phyloP scores from a whole-genome alignment of 2,113 vertebrate genomes.

The Zapus hudsonius region DNA sequence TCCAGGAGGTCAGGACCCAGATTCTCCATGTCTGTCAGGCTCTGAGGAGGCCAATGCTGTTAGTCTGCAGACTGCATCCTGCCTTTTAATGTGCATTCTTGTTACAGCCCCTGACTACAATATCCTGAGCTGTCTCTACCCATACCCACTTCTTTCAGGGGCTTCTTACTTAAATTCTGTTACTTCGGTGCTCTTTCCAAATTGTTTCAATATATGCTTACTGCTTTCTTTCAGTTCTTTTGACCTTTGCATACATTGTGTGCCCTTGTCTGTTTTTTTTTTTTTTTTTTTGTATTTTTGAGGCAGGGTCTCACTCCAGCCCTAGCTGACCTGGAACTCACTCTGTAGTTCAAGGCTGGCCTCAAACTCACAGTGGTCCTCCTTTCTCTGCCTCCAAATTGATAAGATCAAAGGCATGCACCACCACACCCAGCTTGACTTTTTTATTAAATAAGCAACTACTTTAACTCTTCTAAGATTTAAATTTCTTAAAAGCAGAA shows the following conservation, averaged over 20 bases:
- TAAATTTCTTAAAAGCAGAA: neutral
- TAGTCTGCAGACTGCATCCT: neutral
- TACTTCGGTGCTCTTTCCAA: neutral
- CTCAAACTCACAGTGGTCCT: too few relatives aligned
- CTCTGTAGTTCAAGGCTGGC: too few relatives aligned
- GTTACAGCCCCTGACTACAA: neutral
- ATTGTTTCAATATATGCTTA: neutral
- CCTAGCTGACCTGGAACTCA: too few relatives aligned
- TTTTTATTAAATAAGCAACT: neutral
- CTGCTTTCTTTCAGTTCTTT: neutral
- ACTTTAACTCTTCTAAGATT: neutral
- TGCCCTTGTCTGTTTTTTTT: neutral
- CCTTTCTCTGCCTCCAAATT: too few relatives aligned
- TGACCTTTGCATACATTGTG: neutral
- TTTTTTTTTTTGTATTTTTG: neutral
- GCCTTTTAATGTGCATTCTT: neutral
- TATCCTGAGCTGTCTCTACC: neutral
- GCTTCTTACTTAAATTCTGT: neutral
- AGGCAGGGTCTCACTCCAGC: too few relatives aligned
- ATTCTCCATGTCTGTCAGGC: neutral
- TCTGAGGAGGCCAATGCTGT: neutral
- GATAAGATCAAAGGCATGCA: too few relatives aligned
- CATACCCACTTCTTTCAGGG: neutral
- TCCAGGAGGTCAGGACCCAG: neutral
- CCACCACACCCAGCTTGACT: too few relatives aligned